phyloP scores from a whole-genome alignment of 2,888 invertebrate species.

The Zelleria hepariella region DNA sequence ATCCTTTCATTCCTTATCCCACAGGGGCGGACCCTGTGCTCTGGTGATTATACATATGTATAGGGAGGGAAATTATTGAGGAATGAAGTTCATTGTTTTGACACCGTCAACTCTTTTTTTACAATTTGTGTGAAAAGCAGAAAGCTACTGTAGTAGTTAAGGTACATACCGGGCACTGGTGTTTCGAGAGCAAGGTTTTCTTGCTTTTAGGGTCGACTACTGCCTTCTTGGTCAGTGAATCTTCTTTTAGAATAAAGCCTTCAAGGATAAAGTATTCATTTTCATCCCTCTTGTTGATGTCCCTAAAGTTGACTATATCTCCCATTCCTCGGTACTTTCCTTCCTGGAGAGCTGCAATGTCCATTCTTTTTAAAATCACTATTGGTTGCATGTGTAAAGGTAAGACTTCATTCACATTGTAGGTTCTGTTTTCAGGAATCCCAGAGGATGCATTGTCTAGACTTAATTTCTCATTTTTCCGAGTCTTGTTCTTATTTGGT shows the following conservation, averaged over 20 bases:
- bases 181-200: conserved; percentile 43
- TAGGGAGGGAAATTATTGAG: too few relatives aligned
- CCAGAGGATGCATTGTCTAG: too few relatives aligned
- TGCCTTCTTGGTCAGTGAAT: conserved; percentile 25
- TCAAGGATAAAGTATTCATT: background rate
- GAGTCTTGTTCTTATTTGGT: background rate
- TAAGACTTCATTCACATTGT: conserved; percentile 28
- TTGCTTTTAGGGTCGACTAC: conserved; percentile 34
- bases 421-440: conserved; percentile 21
- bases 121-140: too few relatives aligned
- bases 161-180: conserved; percentile 43
- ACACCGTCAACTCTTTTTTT: too few relatives aligned
- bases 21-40: too few relatives aligned
- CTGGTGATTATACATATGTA: too few relatives aligned
- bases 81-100: too few relatives aligned
- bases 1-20: too few relatives aligned
- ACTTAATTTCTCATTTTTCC: too few relatives aligned
- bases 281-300: background rate
- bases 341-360: conserved; percentile 9
- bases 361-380: conserved; percentile 33
- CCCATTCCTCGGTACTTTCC: background rate
- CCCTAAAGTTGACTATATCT: background rate
- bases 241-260: background rate
- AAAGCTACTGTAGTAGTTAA: background rate
- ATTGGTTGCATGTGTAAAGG: conserved; percentile 36